These are phyloP conservation scores for Melitaea athalia DNA, from an alignment of 2,888 invertebrate genomes.

Conservation along the genomic window DNA sequence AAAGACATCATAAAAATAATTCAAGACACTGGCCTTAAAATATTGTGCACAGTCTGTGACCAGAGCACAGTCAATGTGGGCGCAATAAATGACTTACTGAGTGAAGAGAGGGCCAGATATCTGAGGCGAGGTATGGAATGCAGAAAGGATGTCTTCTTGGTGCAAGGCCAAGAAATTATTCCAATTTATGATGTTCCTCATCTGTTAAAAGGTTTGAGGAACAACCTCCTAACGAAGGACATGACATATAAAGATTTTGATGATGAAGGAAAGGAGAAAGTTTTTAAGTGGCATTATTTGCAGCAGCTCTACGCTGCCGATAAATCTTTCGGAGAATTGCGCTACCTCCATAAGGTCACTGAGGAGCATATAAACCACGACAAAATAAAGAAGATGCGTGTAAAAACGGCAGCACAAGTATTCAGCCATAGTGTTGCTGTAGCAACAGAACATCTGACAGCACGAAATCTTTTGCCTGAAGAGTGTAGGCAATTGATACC, in stretches of 20 bases:
- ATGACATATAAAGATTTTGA: background rate
- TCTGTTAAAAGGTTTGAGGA: no score
- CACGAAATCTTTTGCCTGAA: conserved; percentile 29
- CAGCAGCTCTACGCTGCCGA: conserved; percentile 40
- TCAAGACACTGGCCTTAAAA: no score
- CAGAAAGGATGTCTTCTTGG: background rate
- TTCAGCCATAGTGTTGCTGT: conserved; percentile 34
- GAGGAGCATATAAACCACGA: conserved; percentile 39
- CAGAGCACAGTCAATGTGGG: background rate
- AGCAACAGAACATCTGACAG: conserved; percentile 36
- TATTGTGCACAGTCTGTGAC: background rate
- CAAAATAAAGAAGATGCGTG: conserved; percentile 30
- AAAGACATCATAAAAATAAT: background rate
- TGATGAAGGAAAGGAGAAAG: conserved; percentile 32
- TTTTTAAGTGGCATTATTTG: conserved; percentile 43
- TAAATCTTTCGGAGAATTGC: conserved; percentile 40
- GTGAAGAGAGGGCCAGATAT: background rate
- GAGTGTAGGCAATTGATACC: conserved; percentile 35
- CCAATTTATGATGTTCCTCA: no score
- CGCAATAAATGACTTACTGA: background rate
- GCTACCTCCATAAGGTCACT: conserved; percentile 41
- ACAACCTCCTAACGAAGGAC: background rate
- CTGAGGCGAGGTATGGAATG: background rate
- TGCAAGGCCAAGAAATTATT: no score
- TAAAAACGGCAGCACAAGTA: conserved; percentile 22